Evolutionary conservation across 2,888 invertebrate genomes (phyloP).

Genomic region (Fragum whitleyi): DNA sequence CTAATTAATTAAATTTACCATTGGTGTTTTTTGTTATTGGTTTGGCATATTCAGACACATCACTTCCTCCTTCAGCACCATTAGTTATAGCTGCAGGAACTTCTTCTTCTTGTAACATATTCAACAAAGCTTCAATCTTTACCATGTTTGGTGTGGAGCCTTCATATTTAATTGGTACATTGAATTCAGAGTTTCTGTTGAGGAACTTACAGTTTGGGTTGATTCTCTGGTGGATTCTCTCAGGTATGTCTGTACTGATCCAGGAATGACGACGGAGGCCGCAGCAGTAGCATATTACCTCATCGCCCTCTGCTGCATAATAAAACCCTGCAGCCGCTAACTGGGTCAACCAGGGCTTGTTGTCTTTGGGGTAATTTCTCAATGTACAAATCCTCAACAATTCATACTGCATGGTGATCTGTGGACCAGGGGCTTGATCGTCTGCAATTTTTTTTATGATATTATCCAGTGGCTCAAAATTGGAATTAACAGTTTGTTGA

Average conservation of each 20-base stretch:
- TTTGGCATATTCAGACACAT: constrained; percentile 2
- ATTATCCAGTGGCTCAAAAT: constrained; percentile 32
- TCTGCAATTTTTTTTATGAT: constrained; percentile 46
- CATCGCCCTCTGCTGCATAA: constrained; percentile 56
- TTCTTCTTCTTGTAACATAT: neutral
- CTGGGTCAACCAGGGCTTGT: constrained; percentile 49
- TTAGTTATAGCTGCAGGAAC: neutral
- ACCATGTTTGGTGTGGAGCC: neutral
- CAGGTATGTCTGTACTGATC: constrained; percentile 45
- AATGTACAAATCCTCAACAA: constrained; percentile 53
- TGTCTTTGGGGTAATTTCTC: constrained; percentile 52
- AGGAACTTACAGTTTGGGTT: constrained; percentile 54
- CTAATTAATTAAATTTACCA: no score
- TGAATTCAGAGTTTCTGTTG: constrained; percentile 40
- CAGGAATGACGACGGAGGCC: constrained; percentile 49
- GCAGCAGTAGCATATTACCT: constrained; percentile 59
- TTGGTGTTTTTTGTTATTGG: neutral
- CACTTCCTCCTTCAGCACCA: neutral
- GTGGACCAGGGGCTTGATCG: constrained; percentile 35
- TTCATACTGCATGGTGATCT: constrained; percentile 57
- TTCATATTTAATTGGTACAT: constrained; percentile 30
- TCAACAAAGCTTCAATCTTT: neutral
- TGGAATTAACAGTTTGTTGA: neutral
- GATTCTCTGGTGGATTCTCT: constrained; percentile 43
- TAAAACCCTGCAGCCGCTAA: constrained; percentile 57